phyloP scores from a whole-genome alignment of 2,888 invertebrate species.

The Norana najaformis region DNA sequence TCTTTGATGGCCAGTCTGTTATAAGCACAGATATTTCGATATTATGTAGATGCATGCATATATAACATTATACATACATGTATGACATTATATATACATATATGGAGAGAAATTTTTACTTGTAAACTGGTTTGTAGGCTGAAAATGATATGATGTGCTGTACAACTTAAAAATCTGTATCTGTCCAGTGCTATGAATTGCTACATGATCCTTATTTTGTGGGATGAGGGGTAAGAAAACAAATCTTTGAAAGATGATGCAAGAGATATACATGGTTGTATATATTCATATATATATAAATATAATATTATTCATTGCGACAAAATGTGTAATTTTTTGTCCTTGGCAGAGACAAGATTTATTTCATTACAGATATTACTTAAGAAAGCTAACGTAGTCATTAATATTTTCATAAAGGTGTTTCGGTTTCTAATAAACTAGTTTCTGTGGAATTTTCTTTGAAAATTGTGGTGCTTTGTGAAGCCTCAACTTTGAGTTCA shows the following conservation, averaged over 20 bases:
- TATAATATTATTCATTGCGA: not conserved
- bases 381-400: not conserved
- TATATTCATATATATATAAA: too few species aligned
- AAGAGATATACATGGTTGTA: not conserved
- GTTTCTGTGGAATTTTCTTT: too few species aligned
- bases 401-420: not conserved
- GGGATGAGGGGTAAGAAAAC: not conserved
- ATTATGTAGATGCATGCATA: not conserved
- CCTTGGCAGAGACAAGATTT: not conserved
- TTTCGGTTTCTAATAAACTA: not conserved
- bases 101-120: not conserved
- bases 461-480: not conserved
- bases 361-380: conserved; percentile 13
- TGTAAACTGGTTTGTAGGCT: not conserved
- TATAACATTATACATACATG: not conserved
- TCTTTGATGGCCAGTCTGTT: not conserved
- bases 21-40: not conserved
- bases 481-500: too few species aligned
- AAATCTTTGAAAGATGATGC: not conserved
- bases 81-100: not conserved
- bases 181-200: not conserved
- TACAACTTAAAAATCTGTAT: not conserved
- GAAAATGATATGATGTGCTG: not conserved
- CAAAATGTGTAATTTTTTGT: not conserved
- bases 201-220: not conserved